Evolutionary conservation across 2,797 vertebrate genomes (phyloP).

Genomic region (Buphagus erythrorhynchus): DNA sequence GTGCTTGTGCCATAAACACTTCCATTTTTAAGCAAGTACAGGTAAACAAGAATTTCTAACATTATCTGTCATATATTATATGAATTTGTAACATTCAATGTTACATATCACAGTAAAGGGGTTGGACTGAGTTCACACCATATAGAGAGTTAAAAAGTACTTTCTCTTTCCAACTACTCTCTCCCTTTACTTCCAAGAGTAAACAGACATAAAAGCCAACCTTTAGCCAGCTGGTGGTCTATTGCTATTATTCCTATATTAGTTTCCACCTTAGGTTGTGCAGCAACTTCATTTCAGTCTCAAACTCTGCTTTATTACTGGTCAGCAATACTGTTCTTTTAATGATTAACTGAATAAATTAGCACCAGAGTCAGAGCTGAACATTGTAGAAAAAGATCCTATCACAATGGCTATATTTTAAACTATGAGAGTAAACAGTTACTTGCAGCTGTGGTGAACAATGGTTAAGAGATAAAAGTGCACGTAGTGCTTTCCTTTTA

Average conservation of each 20-base stretch:
- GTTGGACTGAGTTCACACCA: neutral
- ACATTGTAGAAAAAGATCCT: neutral
- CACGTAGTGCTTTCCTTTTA: neutral
- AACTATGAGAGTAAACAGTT: neutral
- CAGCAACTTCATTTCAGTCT: neutral
- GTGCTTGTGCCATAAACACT: neutral
- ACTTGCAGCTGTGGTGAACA: neutral
- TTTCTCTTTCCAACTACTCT: neutral
- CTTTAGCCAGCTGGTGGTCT: neutral
- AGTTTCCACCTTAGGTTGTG: neutral
- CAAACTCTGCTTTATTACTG: neutral
- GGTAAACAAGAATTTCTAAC: neutral
- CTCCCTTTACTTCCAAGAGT: neutral
- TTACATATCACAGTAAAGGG: neutral
- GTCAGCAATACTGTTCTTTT: neutral
- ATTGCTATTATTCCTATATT: neutral
- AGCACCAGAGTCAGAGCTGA: neutral
- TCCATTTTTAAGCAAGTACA: slow-evolving; percentile 40
- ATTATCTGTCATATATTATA: neutral
- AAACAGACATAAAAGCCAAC: neutral
- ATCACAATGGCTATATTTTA: neutral
- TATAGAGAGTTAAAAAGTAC: neutral
- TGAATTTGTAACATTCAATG: neutral
- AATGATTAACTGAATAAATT: slow-evolving; percentile 44
- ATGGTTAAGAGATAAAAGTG: neutral